These are phyloP conservation scores for Vanacampus margaritifer DNA, from an alignment of 2,113 vertebrate species.

Conservation along the genomic window DNA sequence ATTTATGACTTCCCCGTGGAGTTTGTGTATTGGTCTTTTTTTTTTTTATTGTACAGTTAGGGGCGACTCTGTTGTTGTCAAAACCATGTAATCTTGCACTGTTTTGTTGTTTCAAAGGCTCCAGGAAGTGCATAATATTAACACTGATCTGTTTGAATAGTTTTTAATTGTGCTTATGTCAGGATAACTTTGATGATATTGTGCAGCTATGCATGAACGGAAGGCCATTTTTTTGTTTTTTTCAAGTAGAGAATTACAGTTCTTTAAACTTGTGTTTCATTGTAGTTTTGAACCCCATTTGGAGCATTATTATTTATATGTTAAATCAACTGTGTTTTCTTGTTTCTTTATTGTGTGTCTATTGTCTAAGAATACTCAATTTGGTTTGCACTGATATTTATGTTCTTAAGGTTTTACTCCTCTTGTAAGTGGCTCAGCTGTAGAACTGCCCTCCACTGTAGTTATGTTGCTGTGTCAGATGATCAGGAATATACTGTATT, in stretches of 20 bases:
- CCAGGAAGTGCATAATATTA: neutral
- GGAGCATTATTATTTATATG: slow-evolving; percentile 73
- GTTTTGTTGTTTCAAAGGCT: neutral
- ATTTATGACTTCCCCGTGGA: slow-evolving; percentile 24
- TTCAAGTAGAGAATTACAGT: slow-evolving; percentile 36
- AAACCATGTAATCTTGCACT: slow-evolving; percentile 37
- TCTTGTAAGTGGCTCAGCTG: slow-evolving; percentile 79
- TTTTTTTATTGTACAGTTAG: slow-evolving; percentile 53
- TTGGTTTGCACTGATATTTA: slow-evolving; percentile 79
- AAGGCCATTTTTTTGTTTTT: neutral
- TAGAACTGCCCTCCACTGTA: slow-evolving; percentile 70
- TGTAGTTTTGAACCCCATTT: slow-evolving; percentile 74
- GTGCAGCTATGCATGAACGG: neutral
- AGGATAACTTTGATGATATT: neutral
- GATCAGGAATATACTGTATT: slow-evolving; percentile 73
- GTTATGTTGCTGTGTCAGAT: slow-evolving; percentile 81
- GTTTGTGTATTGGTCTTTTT: slow-evolving; percentile 24
- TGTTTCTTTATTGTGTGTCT: slow-evolving; percentile 67
- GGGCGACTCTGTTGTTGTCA: slow-evolving; percentile 23
- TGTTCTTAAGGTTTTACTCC: slow-evolving; percentile 80
- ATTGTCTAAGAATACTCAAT: slow-evolving; percentile 71
- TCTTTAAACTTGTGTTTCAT: slow-evolving; percentile 78
- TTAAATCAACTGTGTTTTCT: slow-evolving; percentile 73
- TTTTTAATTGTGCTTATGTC: neutral
- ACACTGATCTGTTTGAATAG: neutral